These are phyloP conservation scores for Sciurus vulgaris DNA, from an alignment of 2,797 vertebrate species.

Conservation along the genomic window DNA sequence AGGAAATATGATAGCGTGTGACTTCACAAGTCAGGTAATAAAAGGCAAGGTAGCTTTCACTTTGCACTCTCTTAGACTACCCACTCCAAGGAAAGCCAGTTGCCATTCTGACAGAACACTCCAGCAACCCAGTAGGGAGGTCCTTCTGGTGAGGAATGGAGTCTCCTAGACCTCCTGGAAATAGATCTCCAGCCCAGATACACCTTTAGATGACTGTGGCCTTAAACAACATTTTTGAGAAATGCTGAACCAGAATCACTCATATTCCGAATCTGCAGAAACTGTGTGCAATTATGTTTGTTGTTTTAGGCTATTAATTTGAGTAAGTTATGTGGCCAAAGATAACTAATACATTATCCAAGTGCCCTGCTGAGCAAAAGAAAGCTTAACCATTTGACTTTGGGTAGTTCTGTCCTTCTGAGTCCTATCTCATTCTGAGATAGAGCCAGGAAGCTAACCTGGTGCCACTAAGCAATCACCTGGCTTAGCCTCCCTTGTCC, in stretches of 20 bases:
- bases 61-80: neutral
- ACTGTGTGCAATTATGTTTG: neutral
- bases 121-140: neutral
- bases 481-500: neutral
- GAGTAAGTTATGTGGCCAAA: neutral
- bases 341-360: neutral
- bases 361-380: neutral
- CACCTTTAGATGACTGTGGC: neutral
- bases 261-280: neutral
- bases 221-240: neutral
- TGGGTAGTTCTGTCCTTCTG: neutral
- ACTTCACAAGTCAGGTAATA: neutral
- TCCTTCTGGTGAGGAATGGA: neutral
- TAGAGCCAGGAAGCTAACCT: neutral
- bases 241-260: neutral
- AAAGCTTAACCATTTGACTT: slow-evolving; percentile 7
- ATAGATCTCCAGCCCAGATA: neutral
- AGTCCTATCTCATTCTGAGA: neutral
- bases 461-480: neutral
- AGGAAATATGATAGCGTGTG: neutral
- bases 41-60: neutral
- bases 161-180: neutral
- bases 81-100: neutral
- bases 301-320: slow-evolving; percentile 24
- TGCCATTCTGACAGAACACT: neutral